Evolutionary conservation across 2,113 vertebrate genomes (phyloP).

Genomic region (Pterocles burchelli): DNA sequence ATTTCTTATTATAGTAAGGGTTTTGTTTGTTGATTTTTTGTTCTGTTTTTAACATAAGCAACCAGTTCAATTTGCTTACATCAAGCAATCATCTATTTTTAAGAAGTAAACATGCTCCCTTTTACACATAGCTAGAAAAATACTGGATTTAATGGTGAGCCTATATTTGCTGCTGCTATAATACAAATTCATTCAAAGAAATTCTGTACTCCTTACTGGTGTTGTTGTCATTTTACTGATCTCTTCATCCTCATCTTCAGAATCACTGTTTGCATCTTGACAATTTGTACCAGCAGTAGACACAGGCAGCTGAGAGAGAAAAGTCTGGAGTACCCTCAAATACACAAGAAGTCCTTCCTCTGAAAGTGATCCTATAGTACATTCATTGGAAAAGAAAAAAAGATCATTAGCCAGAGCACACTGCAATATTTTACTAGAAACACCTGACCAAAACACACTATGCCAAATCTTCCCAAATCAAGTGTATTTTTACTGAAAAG

Average conservation of each 20-base stretch:
- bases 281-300: constrained; percentile 76
- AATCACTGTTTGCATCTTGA: constrained; percentile 88
- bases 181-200: background rate
- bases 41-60: background rate
- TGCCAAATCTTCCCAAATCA: background rate
- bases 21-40: no score
- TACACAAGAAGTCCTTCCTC: constrained; percentile 93
- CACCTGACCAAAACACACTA: background rate
- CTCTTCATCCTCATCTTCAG: constrained; percentile 90
- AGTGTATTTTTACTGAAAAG: background rate
- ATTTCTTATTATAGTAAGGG: background rate
- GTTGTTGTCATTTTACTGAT: constrained; percentile 71
- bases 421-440: background rate
- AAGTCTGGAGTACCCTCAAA: constrained; percentile 86
- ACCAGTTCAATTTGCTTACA: background rate
- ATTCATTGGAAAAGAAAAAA: background rate
- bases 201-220: constrained; percentile 72
- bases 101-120: background rate
- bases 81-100: background rate
- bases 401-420: background rate
- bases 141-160: accelerated
- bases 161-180: background rate
- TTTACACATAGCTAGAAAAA: background rate
- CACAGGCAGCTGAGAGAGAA: constrained; percentile 88
- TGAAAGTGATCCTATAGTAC: constrained; percentile 82